Evolutionary conservation across 2,888 invertebrate species (phyloP), one percentile per base, ranked within the genome.

Genomic region (Lasioglossum zephyrum): DNA sequence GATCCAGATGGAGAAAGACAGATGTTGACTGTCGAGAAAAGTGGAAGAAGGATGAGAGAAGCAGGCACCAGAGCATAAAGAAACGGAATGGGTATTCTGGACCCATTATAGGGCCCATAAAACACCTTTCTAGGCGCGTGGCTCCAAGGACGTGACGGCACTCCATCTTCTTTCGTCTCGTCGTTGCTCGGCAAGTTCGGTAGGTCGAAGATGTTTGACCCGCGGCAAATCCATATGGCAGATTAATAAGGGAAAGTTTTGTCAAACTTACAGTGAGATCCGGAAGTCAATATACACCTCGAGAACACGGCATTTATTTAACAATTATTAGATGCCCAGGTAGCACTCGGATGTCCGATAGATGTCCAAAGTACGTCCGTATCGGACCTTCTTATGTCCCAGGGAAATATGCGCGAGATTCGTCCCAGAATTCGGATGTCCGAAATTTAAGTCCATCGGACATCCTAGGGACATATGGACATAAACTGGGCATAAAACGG

Each of bases 41-140:
- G 79, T 82, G 57, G 41, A 44, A 76, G 73, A 49, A 49, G 79
- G 83, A 66, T 44, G 44, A 63, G 47, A 36, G 41, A 44, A 79
- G 74, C 81, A 41, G 53, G n/a, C 13, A 31, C 22, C 85, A 75
- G 73, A 82, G 87, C 90, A 93, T 74, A 84, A 87, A 90, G 90
- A 89, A 88, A 90, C 81, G 87, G 87, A 89, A 87, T 87, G 90
- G 91, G 85, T 88, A 91, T 93, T 93, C 92, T 90, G 91, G 93
- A 89, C 85, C 93, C 92, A 94, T 94, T 93, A 93, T 93, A 92
- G 92, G 87, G 88, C 89, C 92, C 93, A 93, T 93, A 94, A 94
- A 94, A 92, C 91, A 92, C 92, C 91, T 92, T 88, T 89, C 79
- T 85, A 90, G 93, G 91, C 94, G 94, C 94, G 94, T 94, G 94